Evolutionary conservation across 2,797 vertebrate genomes (phyloP).

Genomic region (Eidolon dupreanum): DNA sequence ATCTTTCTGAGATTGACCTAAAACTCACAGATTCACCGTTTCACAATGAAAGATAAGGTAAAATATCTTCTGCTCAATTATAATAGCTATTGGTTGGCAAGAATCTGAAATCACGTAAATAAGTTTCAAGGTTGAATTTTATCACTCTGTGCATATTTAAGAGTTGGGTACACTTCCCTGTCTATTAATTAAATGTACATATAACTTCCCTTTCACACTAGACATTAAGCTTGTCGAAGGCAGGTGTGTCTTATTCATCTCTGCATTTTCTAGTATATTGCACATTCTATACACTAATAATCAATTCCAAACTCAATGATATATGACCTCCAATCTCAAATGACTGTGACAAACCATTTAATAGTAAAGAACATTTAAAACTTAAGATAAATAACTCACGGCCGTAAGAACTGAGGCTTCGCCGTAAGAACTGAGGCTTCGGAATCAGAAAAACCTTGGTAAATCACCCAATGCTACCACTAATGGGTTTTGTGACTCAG

Average conservation of each 20-base stretch:
- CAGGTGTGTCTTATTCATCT: not conserved
- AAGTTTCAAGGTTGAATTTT: slow-evolving; percentile 6
- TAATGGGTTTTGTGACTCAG: not conserved
- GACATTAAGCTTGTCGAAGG: not conserved
- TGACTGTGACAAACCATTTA: not conserved
- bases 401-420: not conserved
- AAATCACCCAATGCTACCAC: not conserved
- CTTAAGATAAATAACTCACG: not conserved
- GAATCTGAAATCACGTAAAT: slow-evolving; percentile 26
- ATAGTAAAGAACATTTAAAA: slow-evolving; percentile 33
- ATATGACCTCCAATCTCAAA: not conserved
- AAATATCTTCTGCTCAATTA: not conserved
- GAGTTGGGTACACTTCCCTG: not conserved
- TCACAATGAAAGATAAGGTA: not conserved
- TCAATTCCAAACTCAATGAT: not conserved
- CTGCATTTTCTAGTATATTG: not conserved
- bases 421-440: not conserved
- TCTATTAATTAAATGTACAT: not conserved
- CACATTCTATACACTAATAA: not conserved
- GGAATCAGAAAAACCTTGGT: not conserved
- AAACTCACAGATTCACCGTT: not conserved
- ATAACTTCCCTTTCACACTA: not conserved
- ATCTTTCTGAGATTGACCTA: not conserved
- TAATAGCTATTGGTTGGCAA: not conserved
- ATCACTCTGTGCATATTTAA: not conserved